These are phyloP conservation scores for Imbricaverruca yamaguchii DNA, from an alignment of 2,888 invertebrate species.

Conservation along the genomic window DNA sequence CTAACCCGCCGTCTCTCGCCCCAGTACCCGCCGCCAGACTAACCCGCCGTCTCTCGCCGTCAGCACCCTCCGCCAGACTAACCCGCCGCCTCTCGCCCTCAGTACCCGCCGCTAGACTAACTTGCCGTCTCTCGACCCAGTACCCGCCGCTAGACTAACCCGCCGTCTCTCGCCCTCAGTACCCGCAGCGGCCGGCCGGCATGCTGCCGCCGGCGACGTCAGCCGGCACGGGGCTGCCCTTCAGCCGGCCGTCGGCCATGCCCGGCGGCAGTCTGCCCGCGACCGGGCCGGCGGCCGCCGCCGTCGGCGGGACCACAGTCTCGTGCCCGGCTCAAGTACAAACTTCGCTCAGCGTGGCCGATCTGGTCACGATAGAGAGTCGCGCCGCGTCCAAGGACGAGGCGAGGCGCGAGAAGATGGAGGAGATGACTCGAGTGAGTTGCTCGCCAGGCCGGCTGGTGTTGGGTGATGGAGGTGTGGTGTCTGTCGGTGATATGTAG, in stretches of 20 bases:
- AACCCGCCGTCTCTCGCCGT: too few species aligned
- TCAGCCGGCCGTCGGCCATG: conserved; percentile 14
- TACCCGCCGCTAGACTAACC: too few species aligned
- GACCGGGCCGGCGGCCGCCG: background rate
- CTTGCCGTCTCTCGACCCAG: too few species aligned
- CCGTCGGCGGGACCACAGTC: background rate
- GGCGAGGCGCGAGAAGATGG: conserved; percentile 88
- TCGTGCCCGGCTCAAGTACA: conserved; percentile 34
- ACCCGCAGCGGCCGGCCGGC: background rate
- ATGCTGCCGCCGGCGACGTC: conserved; percentile 22
- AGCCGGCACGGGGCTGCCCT: conserved; percentile 5
- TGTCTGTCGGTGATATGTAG: too few species aligned
- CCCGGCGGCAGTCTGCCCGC: too few species aligned
- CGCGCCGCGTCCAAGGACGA: conserved; percentile 85
- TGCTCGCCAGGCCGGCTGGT: background rate
- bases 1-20: too few species aligned
- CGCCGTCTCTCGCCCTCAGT: too few species aligned
- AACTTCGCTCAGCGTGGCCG: conserved; percentile 35
- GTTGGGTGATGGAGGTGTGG: background rate
- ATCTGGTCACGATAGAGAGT: conserved; percentile 68
- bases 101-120: too few species aligned
- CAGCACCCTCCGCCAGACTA: too few species aligned
- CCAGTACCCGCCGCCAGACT: too few species aligned
- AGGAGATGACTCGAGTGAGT: conserved; percentile 76
- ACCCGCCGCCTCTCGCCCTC: too few species aligned